Percentiles rank a stretch among this genome's conserved stretches.
Evolutionary conservation across 2,797 vertebrate species (phyloP).

Genomic region (Tapera naevia): DNA sequence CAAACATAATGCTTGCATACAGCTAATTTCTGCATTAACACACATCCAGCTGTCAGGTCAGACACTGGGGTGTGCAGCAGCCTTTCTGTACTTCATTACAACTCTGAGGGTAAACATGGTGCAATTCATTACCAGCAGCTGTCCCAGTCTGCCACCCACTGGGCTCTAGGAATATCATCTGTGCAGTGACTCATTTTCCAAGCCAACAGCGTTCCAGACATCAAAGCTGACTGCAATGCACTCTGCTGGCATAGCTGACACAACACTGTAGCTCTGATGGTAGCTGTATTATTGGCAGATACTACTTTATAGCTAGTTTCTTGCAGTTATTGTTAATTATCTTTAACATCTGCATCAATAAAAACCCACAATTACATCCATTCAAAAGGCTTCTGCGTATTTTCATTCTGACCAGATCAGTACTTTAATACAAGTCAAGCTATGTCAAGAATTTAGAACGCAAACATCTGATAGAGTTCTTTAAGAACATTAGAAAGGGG

Average conservation of each 20-base stretch:
- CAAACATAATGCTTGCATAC: neutral
- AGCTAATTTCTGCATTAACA: neutral
- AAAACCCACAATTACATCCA: neutral
- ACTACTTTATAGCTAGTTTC: neutral
- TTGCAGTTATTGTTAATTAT: neutral
- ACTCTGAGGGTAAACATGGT: accelerated
- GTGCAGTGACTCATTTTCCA: neutral
- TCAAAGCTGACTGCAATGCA: neutral
- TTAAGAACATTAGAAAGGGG: neutral
- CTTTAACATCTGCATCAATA: neutral
- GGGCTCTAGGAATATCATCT: neutral
- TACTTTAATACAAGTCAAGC: neutral
- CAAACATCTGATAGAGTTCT: neutral
- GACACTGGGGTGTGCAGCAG: neutral
- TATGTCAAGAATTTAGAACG: neutral
- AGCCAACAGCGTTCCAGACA: neutral
- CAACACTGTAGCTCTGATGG: neutral
- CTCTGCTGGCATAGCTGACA: neutral
- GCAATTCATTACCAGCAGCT: neutral
- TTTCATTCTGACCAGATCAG: neutral
- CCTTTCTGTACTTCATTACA: neutral
- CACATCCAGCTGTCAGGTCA: neutral
- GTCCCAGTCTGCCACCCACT: constrained; percentile 49
- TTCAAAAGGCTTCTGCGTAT: neutral
- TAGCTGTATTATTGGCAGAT: accelerated